Evolutionary conservation across 1,140 invertebrate genomes (phyloP).

Genomic region (Hylaeus volcanicus): DNA sequence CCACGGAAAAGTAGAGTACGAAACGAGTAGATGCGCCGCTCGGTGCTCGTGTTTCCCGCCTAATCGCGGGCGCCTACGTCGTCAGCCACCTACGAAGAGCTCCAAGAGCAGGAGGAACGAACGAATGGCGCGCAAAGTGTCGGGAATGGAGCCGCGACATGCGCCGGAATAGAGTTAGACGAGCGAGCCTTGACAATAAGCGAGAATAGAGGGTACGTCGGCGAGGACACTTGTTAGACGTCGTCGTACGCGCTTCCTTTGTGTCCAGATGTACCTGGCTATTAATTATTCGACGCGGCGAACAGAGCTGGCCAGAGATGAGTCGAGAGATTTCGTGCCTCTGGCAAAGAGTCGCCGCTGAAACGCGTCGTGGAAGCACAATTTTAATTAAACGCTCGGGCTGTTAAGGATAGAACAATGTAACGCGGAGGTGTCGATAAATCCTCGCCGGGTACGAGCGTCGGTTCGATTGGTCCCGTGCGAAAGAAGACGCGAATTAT

Average conservation of each 20-base stretch:
- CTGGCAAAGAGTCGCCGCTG: neutral
- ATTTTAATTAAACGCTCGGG: conserved; percentile 20
- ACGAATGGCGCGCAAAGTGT: conserved; percentile 31
- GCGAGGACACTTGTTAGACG: conserved; percentile 71
- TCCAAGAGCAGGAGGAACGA: conserved; percentile 17
- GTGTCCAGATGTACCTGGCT: conserved; percentile 46
- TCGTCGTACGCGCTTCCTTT: conserved; percentile 65
- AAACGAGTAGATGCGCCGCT: neutral
- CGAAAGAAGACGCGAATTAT: conserved; percentile 29
- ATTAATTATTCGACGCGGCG: conserved; percentile 50
- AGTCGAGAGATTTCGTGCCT: neutral
- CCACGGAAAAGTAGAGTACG: conserved; percentile 34
- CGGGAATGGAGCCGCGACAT: conserved; percentile 2
- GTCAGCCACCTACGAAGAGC: conserved; percentile 45
- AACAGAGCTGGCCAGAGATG: neutral
- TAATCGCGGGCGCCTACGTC: conserved; percentile 20
- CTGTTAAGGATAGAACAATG: conserved; percentile 36
- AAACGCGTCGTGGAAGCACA: conserved; percentile 23
- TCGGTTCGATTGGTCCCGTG: neutral
- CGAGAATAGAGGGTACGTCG: conserved; percentile 59
- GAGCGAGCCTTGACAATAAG: conserved; percentile 68
- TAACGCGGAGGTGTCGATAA: conserved; percentile 58
- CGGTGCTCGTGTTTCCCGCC: neutral
- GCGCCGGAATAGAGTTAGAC: conserved; percentile 55
- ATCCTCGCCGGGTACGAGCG: conserved; percentile 6